Evolutionary conservation across 2,888 invertebrate species (phyloP).

Genomic region (Thelaira solivaga): DNA sequence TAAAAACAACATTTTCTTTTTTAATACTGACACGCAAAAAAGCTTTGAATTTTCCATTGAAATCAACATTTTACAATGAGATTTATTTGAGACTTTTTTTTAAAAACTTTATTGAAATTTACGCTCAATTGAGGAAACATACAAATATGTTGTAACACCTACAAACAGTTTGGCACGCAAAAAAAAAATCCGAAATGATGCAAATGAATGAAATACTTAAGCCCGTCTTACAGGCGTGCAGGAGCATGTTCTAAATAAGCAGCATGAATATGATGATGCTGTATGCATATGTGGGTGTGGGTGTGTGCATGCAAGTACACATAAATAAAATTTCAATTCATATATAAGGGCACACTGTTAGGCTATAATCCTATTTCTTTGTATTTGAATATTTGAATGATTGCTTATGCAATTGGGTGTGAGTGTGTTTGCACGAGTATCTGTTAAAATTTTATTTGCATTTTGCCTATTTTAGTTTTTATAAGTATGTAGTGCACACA

Average conservation of each 20-base stretch:
- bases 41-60: background rate
- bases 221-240: background rate
- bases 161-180: background rate
- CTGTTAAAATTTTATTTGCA: background rate
- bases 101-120: slow-evolving; percentile 47
- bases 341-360: slow-evolving; percentile 28
- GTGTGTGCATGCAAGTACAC: background rate
- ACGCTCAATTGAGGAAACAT: slow-evolving; percentile 54
- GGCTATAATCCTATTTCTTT: slow-evolving; percentile 43
- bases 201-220: background rate
- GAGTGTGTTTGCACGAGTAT: background rate
- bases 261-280: background rate
- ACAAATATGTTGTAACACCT: slow-evolving; percentile 21
- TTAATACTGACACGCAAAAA: too few relatives aligned
- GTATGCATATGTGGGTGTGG: background rate
- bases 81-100: background rate
- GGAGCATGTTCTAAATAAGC: background rate
- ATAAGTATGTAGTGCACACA: background rate
- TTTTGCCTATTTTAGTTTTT: background rate
- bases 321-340: slow-evolving; percentile 36
- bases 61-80: background rate
- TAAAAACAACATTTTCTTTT: background rate
- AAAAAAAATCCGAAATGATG: background rate
- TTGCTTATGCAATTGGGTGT: background rate
- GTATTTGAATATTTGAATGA: slow-evolving; percentile 29